A percentile compares a stretch with the other conserved stretches of the same genome.
These are phyloP conservation scores for Oophaga sylvatica DNA, from an alignment of 2,797 vertebrate genomes.

Conservation along the genomic window DNA sequence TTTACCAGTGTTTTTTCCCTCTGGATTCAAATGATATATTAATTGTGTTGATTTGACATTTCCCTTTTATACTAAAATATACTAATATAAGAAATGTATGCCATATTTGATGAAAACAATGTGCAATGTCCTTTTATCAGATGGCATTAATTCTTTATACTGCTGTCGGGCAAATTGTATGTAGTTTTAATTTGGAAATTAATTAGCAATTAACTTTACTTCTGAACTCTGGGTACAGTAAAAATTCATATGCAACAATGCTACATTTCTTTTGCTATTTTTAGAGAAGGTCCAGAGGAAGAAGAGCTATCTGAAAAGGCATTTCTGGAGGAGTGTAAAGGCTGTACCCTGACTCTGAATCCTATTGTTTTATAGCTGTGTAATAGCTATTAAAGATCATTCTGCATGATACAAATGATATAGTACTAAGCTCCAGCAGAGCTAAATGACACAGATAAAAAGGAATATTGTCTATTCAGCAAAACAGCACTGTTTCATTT, in stretches of 20 bases:
- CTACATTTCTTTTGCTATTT: background rate
- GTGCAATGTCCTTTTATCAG: background rate
- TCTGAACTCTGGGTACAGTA: background rate
- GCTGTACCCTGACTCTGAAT: slow-evolving; percentile 14
- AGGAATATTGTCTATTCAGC: background rate
- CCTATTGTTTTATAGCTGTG: slow-evolving; percentile 30
- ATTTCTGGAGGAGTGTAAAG: slow-evolving; percentile 19
- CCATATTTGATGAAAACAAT: background rate
- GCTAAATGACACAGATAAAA: slow-evolving; percentile 28
- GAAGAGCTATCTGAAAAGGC: slow-evolving; percentile 12
- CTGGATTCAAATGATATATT: background rate
- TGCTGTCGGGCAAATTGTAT: too few relatives aligned
- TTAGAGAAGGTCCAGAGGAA: background rate
- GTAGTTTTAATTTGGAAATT: too few relatives aligned
- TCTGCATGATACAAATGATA: slow-evolving; percentile 41
- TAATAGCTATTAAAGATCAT: slow-evolving; percentile 37
- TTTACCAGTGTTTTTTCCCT: background rate
- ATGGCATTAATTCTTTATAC: too few relatives aligned
- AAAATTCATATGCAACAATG: background rate
- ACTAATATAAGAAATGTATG: background rate
- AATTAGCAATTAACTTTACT: background rate
- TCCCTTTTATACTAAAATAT: too few relatives aligned
- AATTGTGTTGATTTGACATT: background rate
- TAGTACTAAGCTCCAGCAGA: slow-evolving; percentile 32
- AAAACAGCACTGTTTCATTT: background rate